Evolutionary conservation across 2,797 vertebrate genomes (phyloP).

Genomic region (Myiothlypis coronata): DNA sequence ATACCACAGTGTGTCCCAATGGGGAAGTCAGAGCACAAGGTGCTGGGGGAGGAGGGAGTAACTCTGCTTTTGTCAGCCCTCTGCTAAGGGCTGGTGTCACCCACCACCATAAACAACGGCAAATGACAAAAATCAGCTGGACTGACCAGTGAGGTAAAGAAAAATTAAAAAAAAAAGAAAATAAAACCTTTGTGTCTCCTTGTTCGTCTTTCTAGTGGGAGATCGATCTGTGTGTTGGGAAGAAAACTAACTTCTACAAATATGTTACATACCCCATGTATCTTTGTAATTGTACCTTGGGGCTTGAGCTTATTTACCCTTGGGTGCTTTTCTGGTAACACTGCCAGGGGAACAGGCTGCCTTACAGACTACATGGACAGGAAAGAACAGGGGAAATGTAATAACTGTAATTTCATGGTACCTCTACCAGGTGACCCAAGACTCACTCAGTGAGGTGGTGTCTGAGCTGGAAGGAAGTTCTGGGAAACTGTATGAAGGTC

Average conservation of each 20-base stretch:
- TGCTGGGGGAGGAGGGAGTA: neutral
- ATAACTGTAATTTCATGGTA: neutral
- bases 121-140: neutral
- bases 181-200: neutral
- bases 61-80: neutral
- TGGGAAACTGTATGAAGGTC: neutral
- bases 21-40: neutral
- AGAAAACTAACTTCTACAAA: neutral
- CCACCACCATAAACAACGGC: neutral
- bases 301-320: neutral
- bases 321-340: neutral
- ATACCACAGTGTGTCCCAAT: neutral
- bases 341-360: neutral
- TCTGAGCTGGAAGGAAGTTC: slow-evolving; percentile 14
- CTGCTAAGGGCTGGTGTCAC: neutral
- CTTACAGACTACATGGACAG: neutral
- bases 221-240: neutral
- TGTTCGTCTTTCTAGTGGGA: neutral
- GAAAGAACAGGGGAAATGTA: neutral
- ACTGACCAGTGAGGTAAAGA: accelerated
- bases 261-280: neutral
- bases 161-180: neutral
- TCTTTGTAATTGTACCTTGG: neutral
- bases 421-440: neutral
- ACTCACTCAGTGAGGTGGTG: neutral